Base-by-base conservation (phyloP, 2,797 vertebrate species). In the Dermochelys coriacea region DNA sequence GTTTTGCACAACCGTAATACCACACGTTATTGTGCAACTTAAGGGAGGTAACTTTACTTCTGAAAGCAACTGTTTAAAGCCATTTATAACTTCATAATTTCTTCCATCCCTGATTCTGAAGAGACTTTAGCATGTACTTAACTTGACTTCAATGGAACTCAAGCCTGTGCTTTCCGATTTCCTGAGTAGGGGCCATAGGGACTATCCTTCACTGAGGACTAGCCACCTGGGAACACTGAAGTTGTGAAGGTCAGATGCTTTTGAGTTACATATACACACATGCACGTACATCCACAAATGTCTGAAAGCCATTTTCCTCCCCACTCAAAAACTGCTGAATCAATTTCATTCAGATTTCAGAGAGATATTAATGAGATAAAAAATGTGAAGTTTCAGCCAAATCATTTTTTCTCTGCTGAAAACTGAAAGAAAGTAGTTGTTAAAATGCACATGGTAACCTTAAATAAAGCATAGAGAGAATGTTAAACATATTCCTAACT, bases 61-160 rank as follows among this genome's bases (percentile, higher is more conserved):
- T 47, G 12, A 89, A 83, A 92, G 89, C 84, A 29, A 92, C 64
- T 80, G 12, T 75, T 82, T 49, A 90, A 94, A 89, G 83, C 77
- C 68, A 57, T 2, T 52, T 11, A 25, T 34, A 77, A 31, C 88
- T 83, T 95, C 88, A 68, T 92, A 93, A 86, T 91, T 88, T 96
- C 95, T 89, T 5, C 19, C 47, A 87, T 59, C 21, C 80, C 25
- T 3, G 23, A 89, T 75, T 91, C 80, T 90, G 29, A 47, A 11
- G 85, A 87, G 37, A 86, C 61, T 29, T 25, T 0, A 1, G 57
- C 21, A 91, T 45, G 75, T 94, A 5, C 10, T 86, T 21, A 93
- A 86, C 78, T 88, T 50, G 77, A 59, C 29, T 84, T 78, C 80
- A 84, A 84, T 55, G 86, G 86, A 95, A 84, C 57, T 85, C 61